Conservation (phyloP, 2,113 vertebrate genomes). For the Heptranchias perlo region DNA sequence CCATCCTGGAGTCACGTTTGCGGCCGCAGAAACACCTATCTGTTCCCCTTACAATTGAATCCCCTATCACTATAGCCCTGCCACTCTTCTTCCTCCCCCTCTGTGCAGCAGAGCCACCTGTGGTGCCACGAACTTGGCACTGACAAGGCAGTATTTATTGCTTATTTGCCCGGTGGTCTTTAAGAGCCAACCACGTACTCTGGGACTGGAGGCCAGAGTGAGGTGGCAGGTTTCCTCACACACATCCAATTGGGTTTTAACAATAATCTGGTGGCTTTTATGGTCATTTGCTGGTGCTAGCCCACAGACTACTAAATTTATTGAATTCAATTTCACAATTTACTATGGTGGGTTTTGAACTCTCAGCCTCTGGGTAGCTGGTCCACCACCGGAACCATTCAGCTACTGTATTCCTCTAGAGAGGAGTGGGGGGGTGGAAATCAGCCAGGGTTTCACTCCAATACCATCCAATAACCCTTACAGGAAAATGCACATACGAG, state of each 20-base stretch:
- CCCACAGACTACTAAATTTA: neutral
- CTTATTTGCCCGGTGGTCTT: neutral
- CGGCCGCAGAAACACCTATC: too few relatives aligned
- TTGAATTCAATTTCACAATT: neutral
- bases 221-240: neutral
- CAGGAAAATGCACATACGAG: neutral
- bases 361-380: too few relatives aligned
- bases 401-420: too few relatives aligned
- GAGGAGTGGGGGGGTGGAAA: too few relatives aligned
- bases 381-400: too few relatives aligned
- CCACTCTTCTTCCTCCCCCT: too few relatives aligned
- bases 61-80: too few relatives aligned
- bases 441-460: neutral
- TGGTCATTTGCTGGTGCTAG: neutral
- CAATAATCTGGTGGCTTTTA: neutral
- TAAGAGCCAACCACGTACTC: neutral
- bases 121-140: too few relatives aligned
- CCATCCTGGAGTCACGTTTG: too few relatives aligned
- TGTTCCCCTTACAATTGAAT: too few relatives aligned
- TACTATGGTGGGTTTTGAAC: neutral
- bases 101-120: too few relatives aligned
- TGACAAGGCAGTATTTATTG: neutral
- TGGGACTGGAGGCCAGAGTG: neutral
- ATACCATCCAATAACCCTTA: neutral
- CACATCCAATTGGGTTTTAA: neutral